Evolutionary conservation across 2,113 vertebrate species (phyloP), one percentile per base, ranked within the genome.

Genomic region (Triplophysa tibetana): DNA sequence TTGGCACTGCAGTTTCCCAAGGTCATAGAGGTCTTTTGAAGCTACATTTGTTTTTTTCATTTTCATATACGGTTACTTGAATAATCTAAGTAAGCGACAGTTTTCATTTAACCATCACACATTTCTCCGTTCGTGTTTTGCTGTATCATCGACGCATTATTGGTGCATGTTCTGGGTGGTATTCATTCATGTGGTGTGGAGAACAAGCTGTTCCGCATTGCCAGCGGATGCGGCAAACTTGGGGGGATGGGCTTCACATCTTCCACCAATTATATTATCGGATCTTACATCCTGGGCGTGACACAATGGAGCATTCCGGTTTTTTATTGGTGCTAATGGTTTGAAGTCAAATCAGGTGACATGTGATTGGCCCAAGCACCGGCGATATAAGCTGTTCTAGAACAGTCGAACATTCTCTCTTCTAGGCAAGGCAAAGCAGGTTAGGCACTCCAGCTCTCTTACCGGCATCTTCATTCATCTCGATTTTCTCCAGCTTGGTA

Each of bases 351-450:
- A 24, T 56, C 19, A 23, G 56, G 43, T 70, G 38, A 48, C 21
- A 52, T 81, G 16, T 88, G 87, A 92, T 93, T 93, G 92, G 92
- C 54, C 86, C 48, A 17, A 1, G 33, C 61, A 38, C 79, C 84
- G 85, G 77, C 2, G 0, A 89, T 91, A 92, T 88, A 92, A 67
- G 83, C 10, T 1, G 66, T 26, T 72, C 81, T 5, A 60, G 1
- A 17, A 9, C 0, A 0, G 1, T 5, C 1, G 0, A 0, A 5
- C 83, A 41, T 70, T 83, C 86, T 88, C 91, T 90, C 77, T 81
- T 83, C 78, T 11, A 65, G 65, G 29, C 84, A 85, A 85, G 83
- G 88, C 70, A 65, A 8, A 62, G 72, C 8, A 26, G 77, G 2
- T 16, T 33, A 72, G 19, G 77, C 24, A 50, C 33, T 76, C 52